Percentiles rank a stretch among this genome's conserved stretches.
phyloP scores from a whole-genome alignment of 2,888 invertebrate genomes.

The Cryptocheilus praepositus region DNA sequence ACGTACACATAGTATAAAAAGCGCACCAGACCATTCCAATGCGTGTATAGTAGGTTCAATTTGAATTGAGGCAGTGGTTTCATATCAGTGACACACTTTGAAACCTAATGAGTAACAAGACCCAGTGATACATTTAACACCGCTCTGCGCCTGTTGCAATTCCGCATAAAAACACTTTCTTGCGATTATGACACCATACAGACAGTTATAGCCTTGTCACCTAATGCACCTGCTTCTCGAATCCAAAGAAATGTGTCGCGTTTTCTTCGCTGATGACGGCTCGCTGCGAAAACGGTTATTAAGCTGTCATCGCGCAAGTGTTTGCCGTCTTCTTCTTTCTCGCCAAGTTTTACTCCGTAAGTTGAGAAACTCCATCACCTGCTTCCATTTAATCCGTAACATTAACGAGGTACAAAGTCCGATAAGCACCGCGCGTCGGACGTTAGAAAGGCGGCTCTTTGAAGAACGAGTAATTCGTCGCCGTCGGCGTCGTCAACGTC shows the following conservation, averaged over 20 bases:
- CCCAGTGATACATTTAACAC: no score
- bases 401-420: slow-evolving; percentile 26
- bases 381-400: slow-evolving; percentile 28
- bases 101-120: no score
- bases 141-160: no score
- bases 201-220: background rate
- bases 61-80: no score
- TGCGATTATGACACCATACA: no score
- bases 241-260: background rate
- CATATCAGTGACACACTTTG: no score
- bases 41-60: no score
- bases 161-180: no score
- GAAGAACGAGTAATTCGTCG: slow-evolving; percentile 9
- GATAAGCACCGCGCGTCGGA: slow-evolving; percentile 7
- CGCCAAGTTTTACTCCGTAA: slow-evolving; percentile 25
- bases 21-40: no score
- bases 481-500: background rate
- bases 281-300: slow-evolving; percentile 20
- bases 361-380: slow-evolving; percentile 17
- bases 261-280: background rate
- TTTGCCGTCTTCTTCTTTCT: slow-evolving; percentile 14
- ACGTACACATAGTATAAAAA: no score
- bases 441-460: background rate
- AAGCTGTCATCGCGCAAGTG: slow-evolving; percentile 24
- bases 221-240: slow-evolving; percentile 11